Conservation (phyloP, 23 tunicate genomes). For the Trididemnum nubilum region DNA sequence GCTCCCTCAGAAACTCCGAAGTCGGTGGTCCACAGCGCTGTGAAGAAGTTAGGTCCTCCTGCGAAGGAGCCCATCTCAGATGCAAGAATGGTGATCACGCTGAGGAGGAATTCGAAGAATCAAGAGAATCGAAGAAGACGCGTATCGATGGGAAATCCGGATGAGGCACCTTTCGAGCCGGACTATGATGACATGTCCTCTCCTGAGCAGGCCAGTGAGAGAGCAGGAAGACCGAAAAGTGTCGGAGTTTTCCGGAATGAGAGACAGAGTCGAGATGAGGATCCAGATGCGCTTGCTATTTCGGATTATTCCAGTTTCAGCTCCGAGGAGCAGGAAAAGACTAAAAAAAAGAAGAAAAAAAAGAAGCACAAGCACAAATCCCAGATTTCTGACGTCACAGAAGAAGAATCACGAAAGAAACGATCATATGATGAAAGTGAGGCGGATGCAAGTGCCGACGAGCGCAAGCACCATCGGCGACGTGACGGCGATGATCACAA, state of each 20-base stretch:
- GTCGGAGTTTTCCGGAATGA: conserved; percentile 32
- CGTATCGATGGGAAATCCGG: conserved; percentile 41
- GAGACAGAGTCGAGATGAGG: conserved; percentile 12
- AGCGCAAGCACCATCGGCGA: background rate
- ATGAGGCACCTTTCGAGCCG: conserved; percentile 18
- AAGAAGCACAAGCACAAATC: conserved; percentile 40
- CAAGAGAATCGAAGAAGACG: conserved; percentile 36
- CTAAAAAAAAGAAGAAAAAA: conserved; percentile 17
- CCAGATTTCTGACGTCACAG: background rate
- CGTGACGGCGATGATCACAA: conserved; percentile 4
- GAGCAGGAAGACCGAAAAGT: background rate
- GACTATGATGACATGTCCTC: conserved; percentile 11
- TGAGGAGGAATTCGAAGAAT: conserved; percentile 46
- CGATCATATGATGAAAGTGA: background rate
- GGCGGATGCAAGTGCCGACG: background rate
- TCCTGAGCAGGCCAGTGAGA: background rate
- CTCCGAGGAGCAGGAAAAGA: conserved; percentile 20
- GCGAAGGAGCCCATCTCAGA: conserved; percentile 30
- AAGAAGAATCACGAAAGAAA: conserved; percentile 14
- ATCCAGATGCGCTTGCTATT: conserved; percentile 36
- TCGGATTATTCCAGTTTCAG: conserved; percentile 45
- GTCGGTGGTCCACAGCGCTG: conserved; percentile 1
- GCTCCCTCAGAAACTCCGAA: background rate
- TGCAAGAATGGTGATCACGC: conserved; percentile 63
- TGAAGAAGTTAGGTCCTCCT: conserved; percentile 23